These are phyloP conservation scores for Athalia rosae DNA, from an alignment of 2,888 invertebrate genomes.

Conservation along the genomic window DNA sequence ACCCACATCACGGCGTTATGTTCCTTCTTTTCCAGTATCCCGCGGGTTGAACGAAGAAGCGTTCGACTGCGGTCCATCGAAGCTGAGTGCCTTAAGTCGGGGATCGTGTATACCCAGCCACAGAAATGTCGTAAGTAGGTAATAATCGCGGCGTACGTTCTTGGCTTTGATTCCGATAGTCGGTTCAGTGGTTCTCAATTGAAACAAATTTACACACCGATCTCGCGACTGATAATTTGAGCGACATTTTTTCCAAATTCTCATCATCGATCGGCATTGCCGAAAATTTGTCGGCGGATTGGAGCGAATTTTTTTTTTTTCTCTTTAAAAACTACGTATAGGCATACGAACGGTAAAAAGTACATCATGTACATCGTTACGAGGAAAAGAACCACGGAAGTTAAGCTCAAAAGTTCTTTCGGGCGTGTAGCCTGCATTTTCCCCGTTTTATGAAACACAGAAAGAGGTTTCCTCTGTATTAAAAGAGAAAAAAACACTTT, in stretches of 20 bases:
- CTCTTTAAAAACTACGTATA: not conserved
- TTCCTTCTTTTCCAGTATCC: not conserved
- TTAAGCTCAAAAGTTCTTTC: not conserved
- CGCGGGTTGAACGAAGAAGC: slow-evolving; percentile 9
- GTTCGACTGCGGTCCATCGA: not conserved
- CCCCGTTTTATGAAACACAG: not conserved
- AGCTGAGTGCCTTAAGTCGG: slow-evolving; percentile 27
- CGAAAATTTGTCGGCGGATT: not conserved
- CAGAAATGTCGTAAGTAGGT: slow-evolving; percentile 32
- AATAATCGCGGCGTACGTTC: slow-evolving; percentile 22
- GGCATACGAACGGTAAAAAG: not conserved
- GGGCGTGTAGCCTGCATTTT: not conserved
- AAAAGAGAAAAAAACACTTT: slow-evolving; percentile 8
- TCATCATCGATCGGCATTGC: not conserved
- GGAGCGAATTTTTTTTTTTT: no score
- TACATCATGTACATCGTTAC: not conserved
- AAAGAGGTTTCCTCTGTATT: slow-evolving; percentile 1
- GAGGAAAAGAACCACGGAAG: not conserved
- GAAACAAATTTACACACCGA: not conserved
- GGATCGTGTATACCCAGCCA: slow-evolving; percentile 18
- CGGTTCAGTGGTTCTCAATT: slow-evolving; percentile 25
- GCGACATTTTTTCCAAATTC: no score
- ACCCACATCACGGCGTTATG: not conserved
- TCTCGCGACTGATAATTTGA: no score
- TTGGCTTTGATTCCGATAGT: not conserved